Evolutionary conservation across 2,888 invertebrate species (phyloP).

Genomic region (Spilarctia lutea): DNA sequence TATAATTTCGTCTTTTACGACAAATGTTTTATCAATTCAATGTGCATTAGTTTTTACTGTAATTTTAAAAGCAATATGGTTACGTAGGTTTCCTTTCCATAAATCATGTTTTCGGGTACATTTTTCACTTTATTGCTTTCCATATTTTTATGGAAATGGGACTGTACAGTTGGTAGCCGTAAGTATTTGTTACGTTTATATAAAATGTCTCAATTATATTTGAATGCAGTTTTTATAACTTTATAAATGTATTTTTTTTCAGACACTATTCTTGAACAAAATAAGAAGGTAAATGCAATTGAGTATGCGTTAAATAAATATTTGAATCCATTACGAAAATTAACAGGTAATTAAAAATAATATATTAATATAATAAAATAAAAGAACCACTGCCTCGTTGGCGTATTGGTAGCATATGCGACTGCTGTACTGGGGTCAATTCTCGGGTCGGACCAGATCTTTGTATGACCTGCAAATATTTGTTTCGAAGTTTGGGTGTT

Average conservation of each 20-base stretch:
- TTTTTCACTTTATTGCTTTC: conserved; percentile 23
- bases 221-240: background rate
- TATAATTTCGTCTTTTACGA: conserved; percentile 15
- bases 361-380: too few relatives aligned
- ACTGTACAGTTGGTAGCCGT: conserved; percentile 33
- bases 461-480: too few relatives aligned
- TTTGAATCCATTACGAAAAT: conserved; percentile 51
- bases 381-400: too few relatives aligned
- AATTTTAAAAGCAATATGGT: conserved; percentile 26
- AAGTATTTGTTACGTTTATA: conserved; percentile 26
- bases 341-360: conserved; percentile 48
- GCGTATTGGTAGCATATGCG: too few relatives aligned
- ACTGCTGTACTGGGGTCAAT: too few relatives aligned
- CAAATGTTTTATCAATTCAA: background rate
- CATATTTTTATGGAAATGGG: conserved; percentile 20
- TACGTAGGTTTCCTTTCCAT: conserved; percentile 13
- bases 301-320: conserved; percentile 52
- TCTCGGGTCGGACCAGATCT: too few relatives aligned
- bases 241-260: background rate
- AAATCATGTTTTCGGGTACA: conserved; percentile 29
- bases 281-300: conserved; percentile 33
- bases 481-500: too few relatives aligned
- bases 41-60: background rate
- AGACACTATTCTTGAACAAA: conserved; percentile 14
- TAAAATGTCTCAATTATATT: background rate